Evolutionary conservation across 2,113 vertebrate genomes (phyloP).

Genomic region (Lepus europaeus): DNA sequence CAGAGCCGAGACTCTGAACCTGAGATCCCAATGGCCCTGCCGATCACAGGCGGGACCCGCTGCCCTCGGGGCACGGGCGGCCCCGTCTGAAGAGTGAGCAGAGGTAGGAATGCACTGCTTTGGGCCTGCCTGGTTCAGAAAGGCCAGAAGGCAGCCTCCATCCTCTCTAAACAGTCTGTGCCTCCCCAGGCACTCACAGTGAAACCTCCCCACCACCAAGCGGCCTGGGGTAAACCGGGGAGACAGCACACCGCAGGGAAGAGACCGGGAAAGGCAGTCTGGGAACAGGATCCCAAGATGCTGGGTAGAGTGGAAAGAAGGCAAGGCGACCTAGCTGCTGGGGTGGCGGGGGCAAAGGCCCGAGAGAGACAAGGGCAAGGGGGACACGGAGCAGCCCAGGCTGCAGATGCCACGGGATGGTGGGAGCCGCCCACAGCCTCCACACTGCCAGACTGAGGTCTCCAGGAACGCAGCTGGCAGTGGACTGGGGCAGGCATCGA

Average conservation of each 20-base stretch:
- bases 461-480: rapidly evolving
- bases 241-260: not conserved
- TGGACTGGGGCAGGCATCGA: not conserved
- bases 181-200: not conserved
- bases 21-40: not conserved
- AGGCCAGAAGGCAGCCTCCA: not conserved
- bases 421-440: too few relatives aligned
- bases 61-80: not conserved
- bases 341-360: not conserved
- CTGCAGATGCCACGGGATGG: too few relatives aligned
- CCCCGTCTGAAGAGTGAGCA: not conserved
- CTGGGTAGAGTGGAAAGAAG: not conserved
- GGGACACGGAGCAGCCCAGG: not conserved
- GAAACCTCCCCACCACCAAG: not conserved
- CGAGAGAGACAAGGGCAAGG: not conserved
- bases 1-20: not conserved
- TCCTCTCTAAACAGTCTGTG: not conserved
- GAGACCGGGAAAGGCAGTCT: not conserved
- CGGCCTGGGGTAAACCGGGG: not conserved
- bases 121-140: not conserved
- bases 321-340: rapidly evolving
- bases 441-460: rapidly evolving
- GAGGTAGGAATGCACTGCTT: not conserved
- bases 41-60: not conserved
- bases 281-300: not conserved